Evolutionary conservation across 2,797 vertebrate genomes (phyloP).

Genomic region (Labeo calbasu): DNA sequence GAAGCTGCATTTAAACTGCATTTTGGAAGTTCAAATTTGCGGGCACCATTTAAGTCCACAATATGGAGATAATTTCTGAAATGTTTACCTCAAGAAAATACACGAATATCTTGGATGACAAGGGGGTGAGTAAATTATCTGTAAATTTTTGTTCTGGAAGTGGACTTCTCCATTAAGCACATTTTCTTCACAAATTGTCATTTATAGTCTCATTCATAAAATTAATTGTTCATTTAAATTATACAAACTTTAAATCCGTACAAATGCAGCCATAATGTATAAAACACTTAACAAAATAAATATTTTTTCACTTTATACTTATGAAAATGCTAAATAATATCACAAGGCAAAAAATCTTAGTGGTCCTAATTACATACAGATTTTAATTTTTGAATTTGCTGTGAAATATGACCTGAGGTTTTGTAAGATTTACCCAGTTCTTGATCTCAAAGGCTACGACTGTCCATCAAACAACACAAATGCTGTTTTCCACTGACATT

Average conservation of each 20-base stretch:
- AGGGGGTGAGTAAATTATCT: too few relatives aligned
- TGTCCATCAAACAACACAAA: background rate
- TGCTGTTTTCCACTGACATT: constrained; percentile 38
- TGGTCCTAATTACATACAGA: background rate
- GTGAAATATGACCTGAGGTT: background rate
- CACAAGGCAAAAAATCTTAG: constrained; percentile 1
- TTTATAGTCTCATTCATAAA: background rate
- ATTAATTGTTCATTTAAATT: background rate
- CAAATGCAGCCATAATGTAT: too few relatives aligned
- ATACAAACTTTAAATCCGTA: background rate
- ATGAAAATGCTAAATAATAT: background rate
- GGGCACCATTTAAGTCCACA: too few relatives aligned
- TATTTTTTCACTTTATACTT: background rate
- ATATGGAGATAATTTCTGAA: too few relatives aligned
- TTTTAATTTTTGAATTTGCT: background rate
- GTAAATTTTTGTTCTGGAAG: too few relatives aligned
- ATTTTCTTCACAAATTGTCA: background rate
- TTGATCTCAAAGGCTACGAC: constrained; percentile 3
- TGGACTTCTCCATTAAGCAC: too few relatives aligned
- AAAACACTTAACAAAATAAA: background rate
- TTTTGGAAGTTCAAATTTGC: too few relatives aligned
- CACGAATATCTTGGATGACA: too few relatives aligned
- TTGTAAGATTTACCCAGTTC: background rate
- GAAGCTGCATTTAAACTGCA: too few relatives aligned
- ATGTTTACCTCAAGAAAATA: too few relatives aligned